These are phyloP conservation scores for Myripristis jacobus DNA, from an alignment of 2,797 vertebrate species.

Conservation along the genomic window DNA sequence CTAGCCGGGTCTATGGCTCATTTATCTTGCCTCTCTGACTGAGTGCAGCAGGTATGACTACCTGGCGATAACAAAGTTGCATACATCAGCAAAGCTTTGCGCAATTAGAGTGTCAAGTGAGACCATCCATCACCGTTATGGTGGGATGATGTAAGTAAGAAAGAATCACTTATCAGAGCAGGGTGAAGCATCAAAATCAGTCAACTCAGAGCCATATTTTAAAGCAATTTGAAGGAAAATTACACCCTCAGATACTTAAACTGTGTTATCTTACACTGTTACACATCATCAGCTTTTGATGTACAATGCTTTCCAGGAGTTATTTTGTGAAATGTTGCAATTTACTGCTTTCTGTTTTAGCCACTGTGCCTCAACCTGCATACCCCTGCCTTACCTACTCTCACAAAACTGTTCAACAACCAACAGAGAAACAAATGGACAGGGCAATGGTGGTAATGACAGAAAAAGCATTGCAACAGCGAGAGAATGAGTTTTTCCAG, in stretches of 20 bases:
- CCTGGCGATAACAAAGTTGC: slow-evolving; percentile 41
- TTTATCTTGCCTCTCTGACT: slow-evolving; percentile 26
- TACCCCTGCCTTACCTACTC: no score
- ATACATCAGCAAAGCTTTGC: slow-evolving; percentile 30
- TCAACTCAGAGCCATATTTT: background rate
- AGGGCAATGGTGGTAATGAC: no score
- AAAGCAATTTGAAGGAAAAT: background rate
- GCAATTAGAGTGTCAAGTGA: slow-evolving; percentile 29
- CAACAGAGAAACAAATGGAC: no score
- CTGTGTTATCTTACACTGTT: background rate
- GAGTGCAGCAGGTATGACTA: slow-evolving; percentile 16
- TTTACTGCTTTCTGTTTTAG: no score
- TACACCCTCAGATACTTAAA: background rate
- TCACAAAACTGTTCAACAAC: no score
- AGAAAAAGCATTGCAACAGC: no score
- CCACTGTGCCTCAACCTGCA: no score
- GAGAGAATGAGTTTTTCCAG: no score
- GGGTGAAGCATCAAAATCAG: slow-evolving; percentile 11
- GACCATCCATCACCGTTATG: slow-evolving; percentile 3
- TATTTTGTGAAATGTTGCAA: no score
- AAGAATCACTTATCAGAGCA: slow-evolving; percentile 28
- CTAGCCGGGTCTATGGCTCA: slow-evolving; percentile 18
- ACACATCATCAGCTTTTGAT: background rate
- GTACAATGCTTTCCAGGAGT: background rate
- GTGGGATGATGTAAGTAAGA: slow-evolving; percentile 29